phyloP scores from a whole-genome alignment of 2,888 invertebrate species.

The Barypeithes pellucidus region DNA sequence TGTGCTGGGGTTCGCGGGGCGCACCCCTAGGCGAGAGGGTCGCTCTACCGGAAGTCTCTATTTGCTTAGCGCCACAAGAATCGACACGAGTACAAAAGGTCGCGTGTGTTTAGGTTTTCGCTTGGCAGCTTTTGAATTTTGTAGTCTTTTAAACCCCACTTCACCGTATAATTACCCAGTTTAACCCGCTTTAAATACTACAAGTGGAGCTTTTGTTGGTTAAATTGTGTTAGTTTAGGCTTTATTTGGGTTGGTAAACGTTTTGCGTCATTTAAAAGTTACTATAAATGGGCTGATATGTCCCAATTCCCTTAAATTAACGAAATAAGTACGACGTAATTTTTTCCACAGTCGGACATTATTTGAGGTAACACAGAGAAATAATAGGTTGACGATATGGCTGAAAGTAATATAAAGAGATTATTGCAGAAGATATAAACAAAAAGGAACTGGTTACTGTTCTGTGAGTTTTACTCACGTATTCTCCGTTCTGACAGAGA shows the following conservation, averaged over 20 bases:
- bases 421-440: too few relatives aligned
- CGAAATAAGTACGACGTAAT: too few relatives aligned
- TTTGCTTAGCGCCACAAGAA: slow-evolving; percentile 48
- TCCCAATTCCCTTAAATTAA: too few relatives aligned
- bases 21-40: slow-evolving; percentile 35
- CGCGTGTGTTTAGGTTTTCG: slow-evolving; percentile 50
- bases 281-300: neutral
- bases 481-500: too few relatives aligned
- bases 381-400: too few relatives aligned
- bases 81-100: slow-evolving; percentile 44
- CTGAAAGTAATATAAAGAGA: too few relatives aligned
- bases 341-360: too few relatives aligned
- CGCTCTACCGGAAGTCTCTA: slow-evolving; percentile 39
- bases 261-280: neutral
- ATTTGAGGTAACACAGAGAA: too few relatives aligned
- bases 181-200: slow-evolving; percentile 30
- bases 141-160: slow-evolving; percentile 42
- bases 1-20: slow-evolving; percentile 3
- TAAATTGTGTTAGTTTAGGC: slow-evolving; percentile 43
- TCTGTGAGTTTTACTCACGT: too few relatives aligned
- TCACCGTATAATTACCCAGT: slow-evolving; percentile 44
- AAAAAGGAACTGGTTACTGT: too few relatives aligned
- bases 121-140: slow-evolving; percentile 45
- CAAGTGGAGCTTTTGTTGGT: slow-evolving; percentile 43
- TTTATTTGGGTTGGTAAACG: slow-evolving; percentile 29